phyloP scores from a whole-genome alignment of 2,888 invertebrate species.

The Tetheella fluctuosa region DNA sequence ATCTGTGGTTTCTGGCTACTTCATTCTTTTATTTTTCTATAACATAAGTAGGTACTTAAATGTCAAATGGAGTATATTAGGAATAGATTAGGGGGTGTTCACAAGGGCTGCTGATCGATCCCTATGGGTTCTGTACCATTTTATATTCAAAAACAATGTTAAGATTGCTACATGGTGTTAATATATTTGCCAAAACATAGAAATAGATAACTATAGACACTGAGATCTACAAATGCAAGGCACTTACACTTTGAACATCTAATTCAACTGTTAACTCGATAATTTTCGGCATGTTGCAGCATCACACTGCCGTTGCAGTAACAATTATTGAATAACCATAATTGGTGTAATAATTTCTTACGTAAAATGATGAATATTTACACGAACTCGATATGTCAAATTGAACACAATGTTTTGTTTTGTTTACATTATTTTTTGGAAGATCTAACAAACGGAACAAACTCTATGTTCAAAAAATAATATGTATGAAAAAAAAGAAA shows the following conservation, averaged over 20 bases:
- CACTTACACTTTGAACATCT: constrained; percentile 81
- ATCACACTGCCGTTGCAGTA: constrained; percentile 15
- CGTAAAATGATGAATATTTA: not conserved
- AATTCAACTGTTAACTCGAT: constrained; percentile 85
- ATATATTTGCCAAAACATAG: no score
- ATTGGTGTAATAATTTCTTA: not conserved
- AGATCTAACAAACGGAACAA: not conserved
- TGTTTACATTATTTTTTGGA: not conserved
- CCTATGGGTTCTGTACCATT: no score
- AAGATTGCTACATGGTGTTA: no score
- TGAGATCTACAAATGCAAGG: not conserved
- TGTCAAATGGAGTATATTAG: no score
- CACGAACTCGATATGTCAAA: not conserved
- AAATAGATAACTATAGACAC: not conserved
- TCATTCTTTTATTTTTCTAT: no score
- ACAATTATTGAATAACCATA: not conserved
- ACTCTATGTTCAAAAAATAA: no score
- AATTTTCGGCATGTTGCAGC: constrained; percentile 77
- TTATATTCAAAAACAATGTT: no score
- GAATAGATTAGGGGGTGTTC: no score
- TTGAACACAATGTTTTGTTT: not conserved
- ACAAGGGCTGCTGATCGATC: no score
- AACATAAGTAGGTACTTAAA: no score
- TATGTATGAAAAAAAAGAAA: no score
- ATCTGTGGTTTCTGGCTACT: no score